These are phyloP conservation scores for Enteromius trimaculatus DNA, from an alignment of 2,797 vertebrate species.

Conservation along the genomic window DNA sequence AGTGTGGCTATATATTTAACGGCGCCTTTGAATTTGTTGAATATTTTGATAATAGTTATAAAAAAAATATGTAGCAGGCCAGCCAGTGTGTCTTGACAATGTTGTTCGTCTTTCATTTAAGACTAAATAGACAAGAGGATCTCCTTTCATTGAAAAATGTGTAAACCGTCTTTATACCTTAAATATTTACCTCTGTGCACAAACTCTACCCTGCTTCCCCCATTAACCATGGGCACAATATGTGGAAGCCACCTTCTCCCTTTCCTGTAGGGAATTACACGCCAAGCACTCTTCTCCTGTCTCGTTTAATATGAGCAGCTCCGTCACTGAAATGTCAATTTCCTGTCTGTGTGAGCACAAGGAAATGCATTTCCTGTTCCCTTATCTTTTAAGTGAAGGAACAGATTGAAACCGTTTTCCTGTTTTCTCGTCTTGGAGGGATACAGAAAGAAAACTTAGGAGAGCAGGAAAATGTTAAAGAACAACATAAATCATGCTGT, in stretches of 20 bases:
- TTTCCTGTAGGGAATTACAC: conserved; percentile 63
- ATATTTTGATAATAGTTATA: not conserved
- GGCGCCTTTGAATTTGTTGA: not conserved
- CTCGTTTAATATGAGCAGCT: conserved; percentile 47
- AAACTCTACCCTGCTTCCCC: conserved; percentile 46
- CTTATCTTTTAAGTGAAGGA: conserved; percentile 71
- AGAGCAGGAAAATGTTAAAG: conserved; percentile 44
- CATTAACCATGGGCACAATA: conserved; percentile 71
- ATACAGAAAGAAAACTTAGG: conserved; percentile 50
- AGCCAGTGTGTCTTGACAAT: not conserved
- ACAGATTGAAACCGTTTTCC: conserved; percentile 78
- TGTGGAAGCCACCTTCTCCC: conserved; percentile 70
- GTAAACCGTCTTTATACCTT: conserved; percentile 53
- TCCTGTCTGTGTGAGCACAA: conserved; percentile 75
- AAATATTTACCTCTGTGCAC: conserved; percentile 68
- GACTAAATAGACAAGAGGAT: conserved; percentile 13
- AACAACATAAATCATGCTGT: conserved; percentile 29
- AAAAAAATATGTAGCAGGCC: conserved; percentile 9
- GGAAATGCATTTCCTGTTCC: conserved; percentile 72
- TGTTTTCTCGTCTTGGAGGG: conserved; percentile 67
- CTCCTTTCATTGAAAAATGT: conserved; percentile 11
- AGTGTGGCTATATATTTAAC: not conserved
- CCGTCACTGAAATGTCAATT: conserved; percentile 63
- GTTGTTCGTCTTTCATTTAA: conserved; percentile 8
- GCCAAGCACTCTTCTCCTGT: conserved; percentile 34